Evolutionary conservation across 1,140 invertebrate genomes (phyloP).

Genomic region (Pseudomyrmex dendroicus): DNA sequence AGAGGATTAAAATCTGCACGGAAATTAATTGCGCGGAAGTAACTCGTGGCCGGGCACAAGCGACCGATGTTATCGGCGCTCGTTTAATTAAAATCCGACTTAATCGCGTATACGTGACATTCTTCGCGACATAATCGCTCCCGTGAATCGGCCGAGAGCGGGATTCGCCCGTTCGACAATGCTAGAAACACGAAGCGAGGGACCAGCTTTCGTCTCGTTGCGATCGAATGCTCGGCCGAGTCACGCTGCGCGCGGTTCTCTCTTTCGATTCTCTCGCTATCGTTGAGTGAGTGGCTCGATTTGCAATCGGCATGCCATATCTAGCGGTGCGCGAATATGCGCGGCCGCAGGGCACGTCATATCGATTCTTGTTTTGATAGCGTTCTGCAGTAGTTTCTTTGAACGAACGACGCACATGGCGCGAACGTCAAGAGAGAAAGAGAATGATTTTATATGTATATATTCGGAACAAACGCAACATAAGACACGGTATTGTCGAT

Average conservation of each 20-base stretch:
- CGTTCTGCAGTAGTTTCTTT: conserved; percentile 65
- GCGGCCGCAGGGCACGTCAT: conserved; percentile 51
- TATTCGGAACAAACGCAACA: conserved; percentile 50
- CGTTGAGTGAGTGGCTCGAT: conserved; percentile 25
- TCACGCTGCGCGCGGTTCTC: conserved; percentile 20
- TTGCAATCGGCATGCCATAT: conserved; percentile 48
- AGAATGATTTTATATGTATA: too few relatives aligned
- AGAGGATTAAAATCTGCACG: conserved; percentile 45
- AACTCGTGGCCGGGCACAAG: conserved; percentile 13
- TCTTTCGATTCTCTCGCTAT: conserved; percentile 37
- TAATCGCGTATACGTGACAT: conserved; percentile 52
- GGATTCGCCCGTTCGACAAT: background rate
- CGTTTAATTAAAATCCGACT: conserved; percentile 56
- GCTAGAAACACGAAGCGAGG: conserved; percentile 23
- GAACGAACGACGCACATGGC: conserved; percentile 38
- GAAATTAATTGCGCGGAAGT: conserved; percentile 54
- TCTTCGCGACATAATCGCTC: conserved; percentile 42
- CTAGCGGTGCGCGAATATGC: conserved; percentile 11
- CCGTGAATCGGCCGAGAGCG: conserved; percentile 22
- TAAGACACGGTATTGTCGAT: conserved; percentile 25
- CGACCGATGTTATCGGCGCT: conserved; percentile 28
- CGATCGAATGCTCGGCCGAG: conserved; percentile 1
- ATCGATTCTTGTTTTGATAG: conserved; percentile 71
- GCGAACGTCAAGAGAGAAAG: conserved; percentile 11
- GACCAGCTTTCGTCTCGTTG: background rate